Percentiles rank a stretch among this genome's conserved stretches.
phyloP scores from a whole-genome alignment of 2,113 vertebrate species.

The Cryptotis parvus region DNA sequence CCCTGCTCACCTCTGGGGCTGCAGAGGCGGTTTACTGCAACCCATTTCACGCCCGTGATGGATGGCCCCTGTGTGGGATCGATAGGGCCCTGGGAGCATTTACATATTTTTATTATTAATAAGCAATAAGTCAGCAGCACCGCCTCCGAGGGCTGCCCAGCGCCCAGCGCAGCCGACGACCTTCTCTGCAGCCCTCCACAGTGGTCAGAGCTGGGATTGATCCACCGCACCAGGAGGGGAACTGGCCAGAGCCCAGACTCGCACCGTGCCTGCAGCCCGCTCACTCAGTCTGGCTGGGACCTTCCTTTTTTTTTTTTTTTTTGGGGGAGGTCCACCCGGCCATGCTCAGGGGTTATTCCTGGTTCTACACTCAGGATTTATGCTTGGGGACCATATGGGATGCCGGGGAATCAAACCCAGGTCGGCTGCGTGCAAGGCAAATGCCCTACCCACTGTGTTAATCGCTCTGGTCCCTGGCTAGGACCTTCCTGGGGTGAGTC shows the following conservation, averaged over 20 bases:
- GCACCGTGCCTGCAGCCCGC: not conserved
- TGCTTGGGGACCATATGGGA: too few species aligned
- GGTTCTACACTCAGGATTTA: too few species aligned
- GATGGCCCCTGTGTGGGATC: conserved; percentile 67
- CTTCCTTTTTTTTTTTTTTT: too few species aligned
- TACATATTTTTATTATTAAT: conserved; percentile 82
- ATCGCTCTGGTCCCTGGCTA: not conserved
- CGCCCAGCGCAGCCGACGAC: not conserved
- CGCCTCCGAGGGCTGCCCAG: not conserved
- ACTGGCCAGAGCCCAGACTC: not conserved
- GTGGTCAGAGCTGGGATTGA: conserved; percentile 46
- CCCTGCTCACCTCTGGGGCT: conserved; percentile 29
- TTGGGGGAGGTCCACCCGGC: too few species aligned
- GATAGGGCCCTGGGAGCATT: conserved; percentile 71
- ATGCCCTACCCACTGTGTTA: too few species aligned
- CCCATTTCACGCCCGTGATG: conserved; percentile 46
- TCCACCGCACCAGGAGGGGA: not conserved
- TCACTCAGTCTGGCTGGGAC: too few species aligned
- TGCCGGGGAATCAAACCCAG: too few species aligned
- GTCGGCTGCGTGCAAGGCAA: too few species aligned
- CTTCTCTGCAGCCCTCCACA: conserved; percentile 11
- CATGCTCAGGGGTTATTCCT: too few species aligned
- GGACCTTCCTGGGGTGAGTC: not conserved
- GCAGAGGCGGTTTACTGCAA: conserved; percentile 70
- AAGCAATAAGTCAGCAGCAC: conserved; percentile 73